phyloP scores from a whole-genome alignment of 2,888 invertebrate species.

The Leucophenga montana region DNA sequence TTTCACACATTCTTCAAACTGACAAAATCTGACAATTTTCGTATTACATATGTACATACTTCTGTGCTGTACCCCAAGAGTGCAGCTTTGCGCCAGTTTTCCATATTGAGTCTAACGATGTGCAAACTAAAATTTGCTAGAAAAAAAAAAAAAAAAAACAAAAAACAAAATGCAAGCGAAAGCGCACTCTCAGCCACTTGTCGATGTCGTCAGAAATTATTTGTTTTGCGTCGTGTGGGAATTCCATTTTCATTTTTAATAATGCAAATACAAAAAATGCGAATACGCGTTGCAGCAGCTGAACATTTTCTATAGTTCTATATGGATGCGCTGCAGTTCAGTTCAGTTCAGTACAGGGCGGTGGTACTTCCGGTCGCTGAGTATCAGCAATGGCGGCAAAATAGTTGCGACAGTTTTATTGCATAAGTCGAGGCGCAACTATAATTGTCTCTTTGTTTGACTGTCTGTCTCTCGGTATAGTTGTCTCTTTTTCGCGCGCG shows the following conservation, averaged over 20 bases:
- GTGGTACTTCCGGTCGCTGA: slow-evolving; percentile 1
- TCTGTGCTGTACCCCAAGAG: no score
- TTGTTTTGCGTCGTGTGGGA: slow-evolving; percentile 21
- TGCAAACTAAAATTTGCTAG: neutral
- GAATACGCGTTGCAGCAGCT: slow-evolving; percentile 54
- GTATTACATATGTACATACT: no score
- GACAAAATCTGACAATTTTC: no score
- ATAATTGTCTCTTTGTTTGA: slow-evolving; percentile 58
- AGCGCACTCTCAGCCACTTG: slow-evolving; percentile 19
- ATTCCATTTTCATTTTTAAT: slow-evolving; percentile 63
- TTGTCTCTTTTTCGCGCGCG: slow-evolving; percentile 9
- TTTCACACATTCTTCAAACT: no score
- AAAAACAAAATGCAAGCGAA: slow-evolving; percentile 57
- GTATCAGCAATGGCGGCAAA: slow-evolving; percentile 19
- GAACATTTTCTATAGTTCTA: slow-evolving; percentile 20
- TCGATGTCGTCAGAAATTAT: slow-evolving; percentile 8
- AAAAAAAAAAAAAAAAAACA: slow-evolving; percentile 25
- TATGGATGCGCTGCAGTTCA: no score
- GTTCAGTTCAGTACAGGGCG: no score
- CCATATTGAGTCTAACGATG: neutral
- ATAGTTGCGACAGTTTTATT: slow-evolving; percentile 66
- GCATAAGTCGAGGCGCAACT: slow-evolving; percentile 60
- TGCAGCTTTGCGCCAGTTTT: no score
- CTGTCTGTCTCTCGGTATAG: no score
- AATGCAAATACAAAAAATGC: slow-evolving; percentile 65